Evolutionary conservation across 2,797 vertebrate genomes (phyloP), one percentile per base, ranked within the genome.

Genomic region (Bovichtus variegatus): DNA sequence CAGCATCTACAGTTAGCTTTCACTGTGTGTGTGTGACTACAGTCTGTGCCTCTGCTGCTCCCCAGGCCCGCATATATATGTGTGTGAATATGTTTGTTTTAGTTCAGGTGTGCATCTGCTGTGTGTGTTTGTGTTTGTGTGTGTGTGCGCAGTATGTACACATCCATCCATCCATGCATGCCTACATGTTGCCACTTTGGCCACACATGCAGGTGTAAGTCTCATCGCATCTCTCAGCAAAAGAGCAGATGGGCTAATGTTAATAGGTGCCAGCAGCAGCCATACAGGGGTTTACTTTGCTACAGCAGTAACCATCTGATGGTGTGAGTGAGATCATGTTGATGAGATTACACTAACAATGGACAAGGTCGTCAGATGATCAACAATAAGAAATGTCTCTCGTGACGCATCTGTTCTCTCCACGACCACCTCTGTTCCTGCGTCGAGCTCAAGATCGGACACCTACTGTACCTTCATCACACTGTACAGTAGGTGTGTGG

Each of bases 1-100:
- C 85, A 84, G 82, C 82, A 79, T 79, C 68, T 78, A 59, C 55
- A 21, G 43, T 62, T 29, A 65, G 53, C n/a, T 71, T 43, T 54
- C 31, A 27, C 10, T 74, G 12, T 70, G 41, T 75, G 70, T 80
- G 9, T 74, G 21, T 36, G 51, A 19, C 43, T 16, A 13, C 5
- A 58, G 38, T 54, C 27, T 66, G 19, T 50, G n/a, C 29, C 36
- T 64, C 3, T 55, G 34, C 29, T 15, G 41, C 31, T 64, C 49
- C 19, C 16, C 55, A 8, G 57, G 25, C 36, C 34, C 16, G 16
- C 41, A 54, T 53, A 21, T 65, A 38, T 5, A 31, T 51, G 36
- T 53, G n/a, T 55, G 36, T 46, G 46, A 61, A 12, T 18, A n/a
- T 69, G 43, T 62, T 41, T 63, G 38, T 53, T 54, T 66, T 4